A percentile compares a stretch with the other conserved stretches of the same genome.
Conservation (phyloP, 1,140 invertebrate species). For the Aphidius gifuensis region DNA sequence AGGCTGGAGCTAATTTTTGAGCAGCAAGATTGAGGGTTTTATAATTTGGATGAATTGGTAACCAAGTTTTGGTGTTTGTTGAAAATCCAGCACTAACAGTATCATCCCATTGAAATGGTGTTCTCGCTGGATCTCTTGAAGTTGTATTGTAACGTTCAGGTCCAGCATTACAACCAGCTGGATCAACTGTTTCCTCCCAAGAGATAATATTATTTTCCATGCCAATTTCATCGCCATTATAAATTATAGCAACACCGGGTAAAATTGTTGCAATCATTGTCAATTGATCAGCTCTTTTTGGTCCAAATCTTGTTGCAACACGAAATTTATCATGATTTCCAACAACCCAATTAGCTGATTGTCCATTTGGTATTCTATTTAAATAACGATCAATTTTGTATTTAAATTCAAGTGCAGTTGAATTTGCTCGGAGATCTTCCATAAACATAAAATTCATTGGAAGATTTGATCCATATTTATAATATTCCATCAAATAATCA, state of each 20-base stretch:
- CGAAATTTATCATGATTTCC: slow-evolving; percentile 43
- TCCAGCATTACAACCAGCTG: slow-evolving; percentile 51
- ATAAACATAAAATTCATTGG: slow-evolving; percentile 67
- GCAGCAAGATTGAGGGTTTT: slow-evolving; percentile 53
- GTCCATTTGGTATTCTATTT: slow-evolving; percentile 53
- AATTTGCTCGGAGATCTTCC: slow-evolving; percentile 51
- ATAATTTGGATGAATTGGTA: slow-evolving; percentile 63
- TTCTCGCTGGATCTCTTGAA: slow-evolving; percentile 59
- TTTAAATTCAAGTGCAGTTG: slow-evolving; percentile 57
- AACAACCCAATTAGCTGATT: slow-evolving; percentile 61
- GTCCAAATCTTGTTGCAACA: slow-evolving; percentile 55
- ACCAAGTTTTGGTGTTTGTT: slow-evolving; percentile 57
- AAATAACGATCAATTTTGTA: slow-evolving; percentile 58
- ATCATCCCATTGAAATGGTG: slow-evolving; percentile 64
- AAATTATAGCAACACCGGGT: slow-evolving; percentile 70
- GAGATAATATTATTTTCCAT: slow-evolving; percentile 63
- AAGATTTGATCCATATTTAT: slow-evolving; percentile 56
- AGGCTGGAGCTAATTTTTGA: slow-evolving; percentile 40
- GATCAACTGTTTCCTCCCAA: slow-evolving; percentile 54
- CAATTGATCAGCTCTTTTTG: slow-evolving; percentile 63
- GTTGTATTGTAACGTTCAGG: slow-evolving; percentile 45
- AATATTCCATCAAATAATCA: slow-evolving; percentile 61
- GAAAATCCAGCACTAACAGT: slow-evolving; percentile 57
- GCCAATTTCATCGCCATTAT: slow-evolving; percentile 78
- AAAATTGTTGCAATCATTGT: slow-evolving; percentile 67